Base-by-base conservation (phyloP, 2,888 invertebrate genomes). In the Noctuana brunneofusca region DNA sequence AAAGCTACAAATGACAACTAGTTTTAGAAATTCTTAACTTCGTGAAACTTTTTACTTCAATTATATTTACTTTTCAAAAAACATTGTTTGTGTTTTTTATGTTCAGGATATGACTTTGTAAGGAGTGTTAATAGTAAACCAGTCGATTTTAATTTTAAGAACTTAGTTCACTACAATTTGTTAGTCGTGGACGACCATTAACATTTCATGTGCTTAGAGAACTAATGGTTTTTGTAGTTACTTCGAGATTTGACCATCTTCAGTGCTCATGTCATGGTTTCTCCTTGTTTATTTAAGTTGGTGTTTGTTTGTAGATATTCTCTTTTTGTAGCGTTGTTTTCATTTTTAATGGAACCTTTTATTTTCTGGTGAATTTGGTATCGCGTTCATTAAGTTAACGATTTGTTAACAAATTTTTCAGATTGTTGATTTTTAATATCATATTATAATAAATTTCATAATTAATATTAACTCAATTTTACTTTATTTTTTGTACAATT, bases 121-220 rank as follows among this genome's bases (percentile, higher is more conserved):
- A n/a, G n/a, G n/a, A n/a, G n/a, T n/a, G n/a, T n/a, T n/a, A n/a
- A n/a, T n/a, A n/a, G n/a, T 4, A 8, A 27, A 27, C 1, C 1
- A 3, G 27, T 27, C 8, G n/a, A 35, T 11, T 3, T n/a, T 12
- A 9, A 35, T 11, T 35, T 35, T n/a, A 27, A 8, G 8, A 27
- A 41, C 14, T 2, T 14, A 14, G 14, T n/a, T 41, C 16, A 41
- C 20, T 20, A 18, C 3, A 6, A 11, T 55, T 57, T 35, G 11
- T 35, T 8, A 22, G 48, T 35, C 48, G 48, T 30, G 57, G 57
- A 49, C 48, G 57, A 49, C 22, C 14, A 32, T 48, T 57, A 32
- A 57, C 22, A 20, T 32, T 27, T 27, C 27, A 12, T 20, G 14
- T 20, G 22, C 22, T 53, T 27, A 27, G 27, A 27, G 27, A 27